phyloP scores from a whole-genome alignment of 2,888 invertebrate species.

The Caenorhabditis sulstoni region DNA sequence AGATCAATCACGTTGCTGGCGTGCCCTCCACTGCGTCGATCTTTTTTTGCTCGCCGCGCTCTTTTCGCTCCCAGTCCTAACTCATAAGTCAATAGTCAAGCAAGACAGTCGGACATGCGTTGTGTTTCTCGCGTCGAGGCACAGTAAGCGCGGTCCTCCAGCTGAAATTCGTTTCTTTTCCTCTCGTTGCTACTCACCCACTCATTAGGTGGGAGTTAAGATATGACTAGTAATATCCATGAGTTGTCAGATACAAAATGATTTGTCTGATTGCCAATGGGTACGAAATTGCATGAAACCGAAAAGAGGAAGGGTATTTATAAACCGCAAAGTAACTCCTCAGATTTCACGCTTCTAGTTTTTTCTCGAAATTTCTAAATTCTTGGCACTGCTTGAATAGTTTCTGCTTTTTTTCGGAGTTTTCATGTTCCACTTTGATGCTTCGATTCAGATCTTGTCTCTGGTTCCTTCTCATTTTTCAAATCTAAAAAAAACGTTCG shows the following conservation, averaged over 20 bases:
- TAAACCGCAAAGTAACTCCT: background rate
- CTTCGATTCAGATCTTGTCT: too few relatives aligned
- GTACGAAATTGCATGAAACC: too few relatives aligned
- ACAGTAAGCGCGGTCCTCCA: background rate
- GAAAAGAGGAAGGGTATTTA: conserved; percentile 16
- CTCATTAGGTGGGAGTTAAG: conserved; percentile 11
- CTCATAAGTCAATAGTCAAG: conserved; percentile 55
- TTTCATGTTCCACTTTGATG: too few relatives aligned
- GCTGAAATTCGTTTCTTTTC: background rate
- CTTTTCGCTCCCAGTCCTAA: conserved; percentile 34
- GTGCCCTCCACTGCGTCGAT: conserved; percentile 31
- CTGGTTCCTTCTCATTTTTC: too few relatives aligned
- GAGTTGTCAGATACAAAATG: conserved; percentile 27
- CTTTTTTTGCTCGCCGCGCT: conserved; percentile 21
- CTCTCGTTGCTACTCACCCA: conserved; percentile 7
- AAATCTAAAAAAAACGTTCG: too few relatives aligned
- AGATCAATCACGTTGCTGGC: conserved; percentile 35
- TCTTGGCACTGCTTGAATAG: background rate
- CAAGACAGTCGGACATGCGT: conserved; percentile 41
- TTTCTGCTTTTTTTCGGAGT: too few relatives aligned
- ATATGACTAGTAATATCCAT: conserved; percentile 26
- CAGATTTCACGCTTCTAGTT: conserved; percentile 19
- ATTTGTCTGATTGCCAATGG: conserved; percentile 2
- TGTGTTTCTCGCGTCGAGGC: conserved; percentile 18
- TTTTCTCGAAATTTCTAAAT: background rate